Conservation (phyloP, 1,140 invertebrate genomes). For the Bombus polaris region DNA sequence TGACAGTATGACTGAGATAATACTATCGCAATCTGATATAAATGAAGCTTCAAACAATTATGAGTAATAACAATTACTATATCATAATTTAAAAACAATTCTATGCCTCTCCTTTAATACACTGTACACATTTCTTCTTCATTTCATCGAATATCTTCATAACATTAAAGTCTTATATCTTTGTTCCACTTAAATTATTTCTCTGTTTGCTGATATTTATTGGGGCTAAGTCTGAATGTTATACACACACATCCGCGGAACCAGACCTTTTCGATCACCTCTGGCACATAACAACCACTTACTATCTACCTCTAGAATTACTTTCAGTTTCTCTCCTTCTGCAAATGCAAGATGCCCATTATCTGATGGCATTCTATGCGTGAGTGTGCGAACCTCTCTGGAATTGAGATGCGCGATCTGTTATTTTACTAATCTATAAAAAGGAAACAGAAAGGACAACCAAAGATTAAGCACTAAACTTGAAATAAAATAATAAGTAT, state of each 20-base stretch:
- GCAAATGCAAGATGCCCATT: constrained; percentile 91
- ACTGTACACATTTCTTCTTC: constrained; percentile 73
- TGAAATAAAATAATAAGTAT: constrained; percentile 12
- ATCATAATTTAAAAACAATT: constrained; percentile 64
- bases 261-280: constrained; percentile 90
- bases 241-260: constrained; percentile 88
- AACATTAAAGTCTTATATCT: constrained; percentile 29
- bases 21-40: constrained; percentile 64
- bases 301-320: constrained; percentile 90
- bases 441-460: constrained; percentile 53
- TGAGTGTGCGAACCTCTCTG: constrained; percentile 89
- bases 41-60: constrained; percentile 58
- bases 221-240: constrained; percentile 80
- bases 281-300: constrained; percentile 90
- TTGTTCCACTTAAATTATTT: constrained; percentile 23
- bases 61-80: constrained; percentile 50
- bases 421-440: constrained; percentile 66
- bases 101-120: constrained; percentile 74
- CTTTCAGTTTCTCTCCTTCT: constrained; percentile 88
- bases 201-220: constrained; percentile 29
- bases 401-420: constrained; percentile 71
- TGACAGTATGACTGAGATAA: constrained; percentile 62
- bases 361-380: constrained; percentile 88
- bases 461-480: constrained; percentile 56
- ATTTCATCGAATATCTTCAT: constrained; percentile 32